Evolutionary conservation across 2,888 invertebrate genomes (phyloP).

Genomic region (Timandra comae): DNA sequence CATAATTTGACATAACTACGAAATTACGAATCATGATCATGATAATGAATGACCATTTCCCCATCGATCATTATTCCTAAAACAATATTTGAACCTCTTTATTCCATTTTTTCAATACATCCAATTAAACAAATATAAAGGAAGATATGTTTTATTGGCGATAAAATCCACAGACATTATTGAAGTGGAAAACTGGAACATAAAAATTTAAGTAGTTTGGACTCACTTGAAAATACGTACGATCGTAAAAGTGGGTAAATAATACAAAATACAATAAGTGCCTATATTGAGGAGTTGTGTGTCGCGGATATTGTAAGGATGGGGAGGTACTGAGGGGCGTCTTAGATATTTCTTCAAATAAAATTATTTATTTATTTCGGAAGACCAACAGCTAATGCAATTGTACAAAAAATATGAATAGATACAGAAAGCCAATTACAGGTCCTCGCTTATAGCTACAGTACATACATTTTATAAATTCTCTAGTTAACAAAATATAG

Average conservation of each 20-base stretch:
- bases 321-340: conserved; percentile 31
- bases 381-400: too few relatives aligned
- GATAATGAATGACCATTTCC: background rate
- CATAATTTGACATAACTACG: too few relatives aligned
- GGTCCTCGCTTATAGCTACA: too few relatives aligned
- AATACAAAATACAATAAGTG: conserved; percentile 77
- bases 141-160: conserved; percentile 47
- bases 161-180: conserved; percentile 60
- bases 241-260: conserved; percentile 73
- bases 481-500: too few relatives aligned
- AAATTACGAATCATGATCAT: too few relatives aligned
- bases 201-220: conserved; percentile 73
- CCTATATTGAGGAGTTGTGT: conserved; percentile 59
- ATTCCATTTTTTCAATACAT: too few relatives aligned
- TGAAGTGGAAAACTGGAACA: conserved; percentile 60
- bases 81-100: conserved; percentile 9
- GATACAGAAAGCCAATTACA: too few relatives aligned
- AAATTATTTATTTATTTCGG: too few relatives aligned
- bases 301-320: conserved; percentile 27
- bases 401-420: too few relatives aligned
- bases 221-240: conserved; percentile 68
- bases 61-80: conserved; percentile 7
- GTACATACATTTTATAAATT: too few relatives aligned
- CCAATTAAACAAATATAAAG: conserved; percentile 51
- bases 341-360: too few relatives aligned